Evolutionary conservation across 2,113 vertebrate genomes (phyloP), one percentile per base, ranked within the genome.

Genomic region (Fregata magnificens): DNA sequence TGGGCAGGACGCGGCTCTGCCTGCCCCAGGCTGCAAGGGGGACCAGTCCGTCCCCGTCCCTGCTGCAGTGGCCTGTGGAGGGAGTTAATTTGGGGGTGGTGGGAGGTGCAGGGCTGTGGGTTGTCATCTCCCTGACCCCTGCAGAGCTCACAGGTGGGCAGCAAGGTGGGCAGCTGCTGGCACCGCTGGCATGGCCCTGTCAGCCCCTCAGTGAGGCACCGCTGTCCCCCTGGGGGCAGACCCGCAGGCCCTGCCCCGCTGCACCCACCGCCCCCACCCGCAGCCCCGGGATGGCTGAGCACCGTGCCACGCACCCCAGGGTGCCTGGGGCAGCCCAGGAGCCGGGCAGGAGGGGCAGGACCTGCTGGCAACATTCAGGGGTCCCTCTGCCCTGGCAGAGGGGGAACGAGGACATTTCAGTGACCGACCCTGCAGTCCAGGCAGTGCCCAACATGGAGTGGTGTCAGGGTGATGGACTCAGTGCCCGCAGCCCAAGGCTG

Each of bases 161-260:
- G 71, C 45, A 22, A 1, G 10, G 14, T 22, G 40, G 32, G 61
- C 40, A 83, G 62, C 36, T 67, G 42, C 70, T 72, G 55, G 53
- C 47, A 56, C 21, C 0, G 3, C 22, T 56, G 44, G 18, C 55
- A 21, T 0, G 4, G 66, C 61, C 31, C 44, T 36, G n/a, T 21
- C 38, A 73, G n/a, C 44, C 28, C 31, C 2, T 0, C 34, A 18
- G 58, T 1, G 16, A 71, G n/a, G 55, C 44, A n/a, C n/a, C 4
- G 1, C 52, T 69, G 49, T 74, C 25, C 36, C 24, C 26, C 19
- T 34, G 6, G 3, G 38, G 16, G 11, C 49, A 36, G 29, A n/a
- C 9, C 14, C 0, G 0, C 44, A 40, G 52, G 6, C 22, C 31
- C 55, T 32, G 40, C 25, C 28, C 21, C 32, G 36, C 58, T 40